phyloP scores from a whole-genome alignment of 2,888 invertebrate species.

The Lasiommata megera region DNA sequence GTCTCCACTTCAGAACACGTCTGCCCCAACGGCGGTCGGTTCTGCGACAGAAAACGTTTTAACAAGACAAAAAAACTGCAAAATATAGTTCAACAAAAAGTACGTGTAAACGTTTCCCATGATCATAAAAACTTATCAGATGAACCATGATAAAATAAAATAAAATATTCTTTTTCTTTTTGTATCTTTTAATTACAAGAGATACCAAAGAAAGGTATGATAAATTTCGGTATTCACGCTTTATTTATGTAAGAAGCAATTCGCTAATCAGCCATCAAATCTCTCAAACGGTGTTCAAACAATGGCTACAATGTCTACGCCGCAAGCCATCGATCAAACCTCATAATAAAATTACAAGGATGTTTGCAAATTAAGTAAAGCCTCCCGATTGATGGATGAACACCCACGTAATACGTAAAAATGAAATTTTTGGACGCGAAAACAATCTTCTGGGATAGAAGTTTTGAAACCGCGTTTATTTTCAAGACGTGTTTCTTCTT shows the following conservation, averaged over 20 bases:
- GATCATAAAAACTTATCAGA: too few species aligned
- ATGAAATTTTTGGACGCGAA: neutral
- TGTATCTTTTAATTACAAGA: too few species aligned
- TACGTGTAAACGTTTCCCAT: too few species aligned
- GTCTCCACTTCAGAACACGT: too few species aligned
- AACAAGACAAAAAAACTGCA: too few species aligned
- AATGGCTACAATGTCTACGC: conserved; percentile 11
- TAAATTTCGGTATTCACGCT: too few species aligned
- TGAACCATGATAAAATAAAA: too few species aligned
- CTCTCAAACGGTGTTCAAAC: conserved; percentile 11
- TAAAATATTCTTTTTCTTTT: neutral
- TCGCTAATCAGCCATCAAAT: conserved; percentile 27
- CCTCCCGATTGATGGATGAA: conserved; percentile 37
- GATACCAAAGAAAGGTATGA: too few species aligned
- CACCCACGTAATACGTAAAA: neutral
- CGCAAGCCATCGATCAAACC: conserved; percentile 39
- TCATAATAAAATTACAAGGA: conserved; percentile 39
- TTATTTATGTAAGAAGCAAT: conserved; percentile 18
- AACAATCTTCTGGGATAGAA: neutral
- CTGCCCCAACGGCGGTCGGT: too few species aligned
- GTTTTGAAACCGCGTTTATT: neutral
- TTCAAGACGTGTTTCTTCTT: too few species aligned
- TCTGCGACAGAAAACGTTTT: too few species aligned
- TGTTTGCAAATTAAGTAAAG: conserved; percentile 41
- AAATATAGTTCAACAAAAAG: too few species aligned